phyloP scores from a whole-genome alignment of 1,140 invertebrate species.

The Hydropsyche tenuis region DNA sequence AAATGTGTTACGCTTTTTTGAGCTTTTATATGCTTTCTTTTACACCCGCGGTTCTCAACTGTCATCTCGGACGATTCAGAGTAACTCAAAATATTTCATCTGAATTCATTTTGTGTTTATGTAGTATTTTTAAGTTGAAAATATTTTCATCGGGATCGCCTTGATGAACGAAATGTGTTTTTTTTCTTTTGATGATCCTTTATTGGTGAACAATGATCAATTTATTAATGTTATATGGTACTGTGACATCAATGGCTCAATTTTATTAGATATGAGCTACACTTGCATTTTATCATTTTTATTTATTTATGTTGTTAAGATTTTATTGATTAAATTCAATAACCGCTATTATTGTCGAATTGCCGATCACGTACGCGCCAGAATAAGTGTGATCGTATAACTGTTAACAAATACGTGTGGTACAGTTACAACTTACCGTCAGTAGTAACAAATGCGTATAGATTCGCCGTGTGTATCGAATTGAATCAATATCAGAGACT shows the following conservation, averaged over 20 bases:
- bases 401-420: neutral
- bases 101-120: neutral
- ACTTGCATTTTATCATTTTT: neutral
- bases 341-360: conserved; percentile 7
- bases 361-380: conserved; percentile 1
- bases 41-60: neutral
- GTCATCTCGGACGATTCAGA: neutral
- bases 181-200: neutral
- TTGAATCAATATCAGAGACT: too few species aligned
- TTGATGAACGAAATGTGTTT: neutral
- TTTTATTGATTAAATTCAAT: too few species aligned
- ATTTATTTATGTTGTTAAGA: too few species aligned
- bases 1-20: conserved; percentile 20
- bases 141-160: neutral
- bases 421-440: conserved; percentile 4
- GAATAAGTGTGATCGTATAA: neutral
- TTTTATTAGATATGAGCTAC: neutral
- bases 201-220: conserved; percentile 15
- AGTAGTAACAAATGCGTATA: neutral
- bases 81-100: neutral
- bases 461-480: neutral
- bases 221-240: neutral
- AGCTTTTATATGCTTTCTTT: conserved; percentile 27
- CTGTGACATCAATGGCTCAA: neutral
- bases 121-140: neutral